Evolutionary conservation across 2,113 vertebrate species (phyloP).

Genomic region (Cettia cetti): DNA sequence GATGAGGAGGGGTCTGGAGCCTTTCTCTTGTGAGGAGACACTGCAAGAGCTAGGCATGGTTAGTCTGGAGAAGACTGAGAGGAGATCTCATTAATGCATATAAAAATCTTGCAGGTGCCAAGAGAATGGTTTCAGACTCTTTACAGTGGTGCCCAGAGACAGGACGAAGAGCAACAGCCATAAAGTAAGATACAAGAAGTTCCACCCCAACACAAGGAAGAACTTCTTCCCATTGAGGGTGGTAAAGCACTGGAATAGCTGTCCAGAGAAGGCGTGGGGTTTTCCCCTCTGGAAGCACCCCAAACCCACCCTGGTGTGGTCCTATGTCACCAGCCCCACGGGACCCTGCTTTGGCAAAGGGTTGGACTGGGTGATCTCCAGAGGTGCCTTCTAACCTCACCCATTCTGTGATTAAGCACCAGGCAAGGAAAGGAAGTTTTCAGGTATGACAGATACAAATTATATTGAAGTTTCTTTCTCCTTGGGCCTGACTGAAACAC

Average conservation of each 20-base stretch:
- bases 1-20: neutral
- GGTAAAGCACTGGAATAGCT: neutral
- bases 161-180: neutral
- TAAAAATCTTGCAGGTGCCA: neutral
- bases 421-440: neutral
- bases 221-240: neutral
- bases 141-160: neutral
- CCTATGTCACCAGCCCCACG: neutral
- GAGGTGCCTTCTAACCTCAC: neutral
- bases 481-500: neutral
- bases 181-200: neutral
- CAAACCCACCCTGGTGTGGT: too few species aligned
- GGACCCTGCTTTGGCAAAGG: neutral
- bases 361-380: neutral
- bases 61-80: neutral
- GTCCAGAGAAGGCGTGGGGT: fast-evolving
- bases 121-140: too few species aligned
- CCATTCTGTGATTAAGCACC: neutral
- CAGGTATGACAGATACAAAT: neutral
- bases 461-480: neutral
- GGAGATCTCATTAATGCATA: neutral
- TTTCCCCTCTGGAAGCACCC: neutral
- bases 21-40: neutral
- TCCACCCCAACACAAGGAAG: fast-evolving
- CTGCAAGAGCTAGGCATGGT: too few species aligned